phyloP scores from a whole-genome alignment of 2,113 vertebrate species.

The Dicrurus megarhynchus region DNA sequence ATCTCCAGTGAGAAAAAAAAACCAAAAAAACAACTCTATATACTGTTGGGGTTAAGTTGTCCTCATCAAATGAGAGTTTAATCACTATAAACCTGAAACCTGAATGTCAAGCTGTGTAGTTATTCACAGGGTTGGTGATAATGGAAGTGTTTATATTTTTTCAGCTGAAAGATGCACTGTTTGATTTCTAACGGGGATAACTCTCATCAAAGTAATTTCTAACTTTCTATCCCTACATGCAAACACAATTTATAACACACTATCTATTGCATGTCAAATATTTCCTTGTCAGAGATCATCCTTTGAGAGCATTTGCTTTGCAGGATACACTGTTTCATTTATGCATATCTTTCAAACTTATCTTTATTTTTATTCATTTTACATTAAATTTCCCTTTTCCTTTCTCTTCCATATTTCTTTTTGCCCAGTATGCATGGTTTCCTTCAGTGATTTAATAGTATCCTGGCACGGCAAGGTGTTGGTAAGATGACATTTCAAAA shows the following conservation, averaged over 20 bases:
- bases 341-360: background rate
- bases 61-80: background rate
- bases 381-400: background rate
- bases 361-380: background rate
- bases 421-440: background rate
- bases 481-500: background rate
- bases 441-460: background rate
- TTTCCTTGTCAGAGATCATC: background rate
- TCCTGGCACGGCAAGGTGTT: background rate
- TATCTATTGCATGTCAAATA: background rate
- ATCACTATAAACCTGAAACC: background rate
- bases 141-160: background rate
- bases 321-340: background rate
- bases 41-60: background rate
- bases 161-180: background rate
- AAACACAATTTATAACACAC: background rate
- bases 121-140: background rate
- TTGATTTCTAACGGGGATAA: background rate
- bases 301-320: background rate
- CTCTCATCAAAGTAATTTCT: background rate
- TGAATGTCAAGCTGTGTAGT: background rate
- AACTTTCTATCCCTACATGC: background rate
- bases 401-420: background rate
- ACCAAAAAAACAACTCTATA: background rate
- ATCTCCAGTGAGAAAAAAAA: background rate